Conservation (phyloP, 2,888 invertebrate genomes). For the Epirrhoe alternata region DNA sequence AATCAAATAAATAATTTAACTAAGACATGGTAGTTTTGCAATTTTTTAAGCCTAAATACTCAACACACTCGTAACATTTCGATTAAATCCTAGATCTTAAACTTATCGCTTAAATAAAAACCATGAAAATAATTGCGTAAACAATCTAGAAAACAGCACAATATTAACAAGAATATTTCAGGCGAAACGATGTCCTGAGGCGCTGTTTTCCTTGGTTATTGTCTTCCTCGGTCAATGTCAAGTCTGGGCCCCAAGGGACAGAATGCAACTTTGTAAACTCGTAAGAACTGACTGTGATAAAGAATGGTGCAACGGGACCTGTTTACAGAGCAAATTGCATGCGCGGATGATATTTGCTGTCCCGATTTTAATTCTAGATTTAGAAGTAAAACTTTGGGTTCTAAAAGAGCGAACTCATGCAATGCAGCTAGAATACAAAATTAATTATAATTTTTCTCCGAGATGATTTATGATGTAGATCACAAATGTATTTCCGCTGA, state of each 20-base stretch:
- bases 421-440: not conserved
- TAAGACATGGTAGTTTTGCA: too few relatives aligned
- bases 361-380: conserved; percentile 34
- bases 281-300: conserved; percentile 31
- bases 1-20: too few relatives aligned
- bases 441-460: too few relatives aligned
- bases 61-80: too few relatives aligned
- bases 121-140: not conserved
- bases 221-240: conserved; percentile 32
- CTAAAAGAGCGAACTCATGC: not conserved
- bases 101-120: too few relatives aligned
- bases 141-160: not conserved
- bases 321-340: conserved; percentile 39
- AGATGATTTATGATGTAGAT: too few relatives aligned
- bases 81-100: too few relatives aligned
- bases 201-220: conserved; percentile 19
- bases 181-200: conserved; percentile 2
- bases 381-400: conserved; percentile 20
- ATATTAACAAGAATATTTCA: not conserved
- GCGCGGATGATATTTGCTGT: conserved; percentile 30
- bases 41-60: too few relatives aligned
- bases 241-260: conserved; percentile 19
- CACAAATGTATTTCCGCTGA: too few relatives aligned
- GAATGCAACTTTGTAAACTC: conserved; percentile 30
- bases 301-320: conserved; percentile 31